phyloP scores from a whole-genome alignment of 2,888 invertebrate genomes.

The Eupelmus urozonus region DNA sequence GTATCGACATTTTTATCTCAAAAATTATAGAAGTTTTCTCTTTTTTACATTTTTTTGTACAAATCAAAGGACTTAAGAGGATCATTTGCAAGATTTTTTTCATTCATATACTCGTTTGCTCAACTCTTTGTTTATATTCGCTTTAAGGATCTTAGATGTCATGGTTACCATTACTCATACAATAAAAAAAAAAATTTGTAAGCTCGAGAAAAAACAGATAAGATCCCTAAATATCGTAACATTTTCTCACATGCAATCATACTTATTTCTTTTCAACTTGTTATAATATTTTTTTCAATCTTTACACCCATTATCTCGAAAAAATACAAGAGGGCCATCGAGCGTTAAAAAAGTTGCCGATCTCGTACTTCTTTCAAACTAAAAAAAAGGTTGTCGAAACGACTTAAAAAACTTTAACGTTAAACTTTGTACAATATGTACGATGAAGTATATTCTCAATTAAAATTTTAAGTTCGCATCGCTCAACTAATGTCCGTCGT shows the following conservation, averaged over 20 bases:
- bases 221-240: conserved; percentile 44
- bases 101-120: conserved; percentile 28
- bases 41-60: conserved; percentile 54
- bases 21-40: conserved; percentile 45
- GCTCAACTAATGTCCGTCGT: conserved; percentile 60
- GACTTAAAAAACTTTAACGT: conserved; percentile 64
- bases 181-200: conserved; percentile 47
- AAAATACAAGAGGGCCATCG: conserved; percentile 50
- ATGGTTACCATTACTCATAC: conserved; percentile 53
- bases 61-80: conserved; percentile 32
- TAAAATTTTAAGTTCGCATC: conserved; percentile 65
- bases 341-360: conserved; percentile 59
- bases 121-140: conserved; percentile 24
- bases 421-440: conserved; percentile 62
- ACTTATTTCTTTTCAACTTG: conserved; percentile 23
- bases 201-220: conserved; percentile 43
- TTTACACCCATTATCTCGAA: conserved; percentile 47
- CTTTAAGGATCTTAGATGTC: conserved; percentile 54
- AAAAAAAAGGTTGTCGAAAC: conserved; percentile 63
- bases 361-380: conserved; percentile 56
- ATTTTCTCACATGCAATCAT: conserved; percentile 40
- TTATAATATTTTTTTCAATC: conserved; percentile 31
- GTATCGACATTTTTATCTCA: conserved; percentile 46
- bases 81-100: conserved; percentile 48
- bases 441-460: conserved; percentile 61